Base-by-base conservation (phyloP, 2,113 vertebrate species). In the Coptodon rendalli region DNA sequence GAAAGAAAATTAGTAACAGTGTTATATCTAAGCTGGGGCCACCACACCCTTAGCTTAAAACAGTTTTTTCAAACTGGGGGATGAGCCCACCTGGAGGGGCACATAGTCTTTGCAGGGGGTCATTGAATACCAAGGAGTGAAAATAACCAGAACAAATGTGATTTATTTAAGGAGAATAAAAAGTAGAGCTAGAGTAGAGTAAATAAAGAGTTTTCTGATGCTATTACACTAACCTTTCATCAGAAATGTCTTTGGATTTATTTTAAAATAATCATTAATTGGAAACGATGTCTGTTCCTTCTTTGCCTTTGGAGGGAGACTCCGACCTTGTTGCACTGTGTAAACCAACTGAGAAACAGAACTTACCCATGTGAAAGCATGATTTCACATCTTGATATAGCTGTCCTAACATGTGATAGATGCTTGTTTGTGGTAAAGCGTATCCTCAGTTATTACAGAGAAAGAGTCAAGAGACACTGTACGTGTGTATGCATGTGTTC, bases 191-290 rank as follows among this genome's bases (percentile, higher is more conserved):
- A 22, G 22, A 22, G 22, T 22, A 22, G 22, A 22, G 22, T 22
- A 22, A 22, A 22, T 22, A 22, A 22, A 8, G 27, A 52, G 45
- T n/a, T 78, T 31, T 29, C 0, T 31, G 24, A n/a, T 50, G 6
- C 73, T 52, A 52, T 8, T 78, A 7, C 7, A 31, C 6, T n/a
- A 12, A 34, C 4, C 16, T 34, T 78, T 78, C 4, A 78, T 52
- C 73, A 31, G 11, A 50, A 31, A 31, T 50, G 4, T 78, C 16
- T 50, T 19, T 27, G 13, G 71, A n/a, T 11, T 50, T 50, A 50
- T 0, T 76, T 50, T 10, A 6, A 78, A 0, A 19, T 7, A 78
- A 78, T 52, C 6, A 50, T 0, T 31, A 48, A 50, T 31, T 50
- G 16, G 31, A 78, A 0, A 76, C 4, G 2, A 29, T 29, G 4